Base-by-base conservation (phyloP, 2,888 invertebrate species). In the Cyclophora albipunctata region DNA sequence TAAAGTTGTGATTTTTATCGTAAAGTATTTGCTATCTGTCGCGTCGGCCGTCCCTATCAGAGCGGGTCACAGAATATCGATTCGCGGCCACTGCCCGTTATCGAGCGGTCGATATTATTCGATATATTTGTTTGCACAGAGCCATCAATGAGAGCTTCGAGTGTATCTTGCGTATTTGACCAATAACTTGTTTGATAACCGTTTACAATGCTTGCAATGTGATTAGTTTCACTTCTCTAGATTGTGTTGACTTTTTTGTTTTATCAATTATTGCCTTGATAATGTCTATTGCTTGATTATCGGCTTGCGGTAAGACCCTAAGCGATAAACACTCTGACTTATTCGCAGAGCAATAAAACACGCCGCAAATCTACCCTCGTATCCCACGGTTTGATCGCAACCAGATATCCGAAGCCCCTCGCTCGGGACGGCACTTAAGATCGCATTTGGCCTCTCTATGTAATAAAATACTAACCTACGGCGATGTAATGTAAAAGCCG, bases 101-200 rank as follows among this genome's bases (percentile, higher is more conserved):
- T 87, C 86, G 75, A 78, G 78, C 74, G 72, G 75, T 79, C 81
- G 79, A 79, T 81, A 83, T 47, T 54, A 48, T 43, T 48, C 74
- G 73, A 71, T 78, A 83, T 78, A 81, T 83, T 70, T 85, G 79
- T 85, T 86, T 84, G 74, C 73, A 56, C 69, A 74, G 73, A 66
- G 69, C 78, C 84, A 82, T 85, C 85, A 83, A 81, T 84, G 81
- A 71, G 71, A 71, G 71, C 60, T 64, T 82, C 70, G 81, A 82
- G 84, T 78, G 75, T 82, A 78, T 80, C 80, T 82, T 78, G 79
- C 81, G 75, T 85, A 80, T 86, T 86, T 84, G 80, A 84, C 79
- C 81, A 82, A 84, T 82, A 85, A 81, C 81, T 84, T 81, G 83
- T 82, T 79, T 80, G 83, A 79, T 84, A 82, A 79, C 73, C 71